Evolutionary conservation across 1,140 invertebrate species (phyloP).

Genomic region (Halesus radiatus): DNA sequence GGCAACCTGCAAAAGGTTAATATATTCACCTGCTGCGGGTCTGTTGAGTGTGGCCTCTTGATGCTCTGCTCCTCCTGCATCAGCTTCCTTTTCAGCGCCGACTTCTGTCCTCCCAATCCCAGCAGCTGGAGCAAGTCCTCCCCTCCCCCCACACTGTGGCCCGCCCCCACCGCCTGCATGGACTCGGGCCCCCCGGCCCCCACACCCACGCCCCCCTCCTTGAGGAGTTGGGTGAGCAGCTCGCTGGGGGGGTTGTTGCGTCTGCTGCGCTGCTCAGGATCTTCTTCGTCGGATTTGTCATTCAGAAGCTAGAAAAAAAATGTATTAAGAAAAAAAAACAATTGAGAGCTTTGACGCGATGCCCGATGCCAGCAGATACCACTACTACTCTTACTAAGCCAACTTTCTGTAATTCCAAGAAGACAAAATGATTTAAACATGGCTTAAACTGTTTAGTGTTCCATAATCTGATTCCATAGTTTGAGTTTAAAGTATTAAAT

Average conservation of each 20-base stretch:
- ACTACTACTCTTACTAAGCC: too few relatives aligned
- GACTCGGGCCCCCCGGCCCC: constrained; percentile 63
- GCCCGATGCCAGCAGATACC: too few relatives aligned
- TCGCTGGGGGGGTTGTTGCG: constrained; percentile 75
- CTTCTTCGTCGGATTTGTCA: constrained; percentile 86
- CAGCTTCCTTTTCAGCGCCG: constrained; percentile 54
- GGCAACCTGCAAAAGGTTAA: neutral
- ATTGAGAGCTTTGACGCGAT: too few relatives aligned
- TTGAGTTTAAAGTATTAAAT: too few relatives aligned
- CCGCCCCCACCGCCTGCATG: neutral
- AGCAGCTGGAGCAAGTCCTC: constrained; percentile 53
- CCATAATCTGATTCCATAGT: too few relatives aligned
- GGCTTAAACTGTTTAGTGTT: too few relatives aligned
- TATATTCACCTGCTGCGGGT: constrained; percentile 56
- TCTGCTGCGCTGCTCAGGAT: constrained; percentile 73
- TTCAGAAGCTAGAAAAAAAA: constrained; percentile 80
- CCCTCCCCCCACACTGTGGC: neutral
- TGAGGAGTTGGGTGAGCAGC: constrained; percentile 84
- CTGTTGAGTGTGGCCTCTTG: constrained; percentile 61
- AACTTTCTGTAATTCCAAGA: too few relatives aligned
- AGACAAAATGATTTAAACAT: too few relatives aligned
- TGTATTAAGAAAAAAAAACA: too few relatives aligned
- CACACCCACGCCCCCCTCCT: constrained; percentile 72
- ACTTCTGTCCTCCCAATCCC: constrained; percentile 44
- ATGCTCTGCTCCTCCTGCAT: constrained; percentile 54